Evolutionary conservation across 2,797 vertebrate species (phyloP).

Genomic region (Crocodylus rhombifer): DNA sequence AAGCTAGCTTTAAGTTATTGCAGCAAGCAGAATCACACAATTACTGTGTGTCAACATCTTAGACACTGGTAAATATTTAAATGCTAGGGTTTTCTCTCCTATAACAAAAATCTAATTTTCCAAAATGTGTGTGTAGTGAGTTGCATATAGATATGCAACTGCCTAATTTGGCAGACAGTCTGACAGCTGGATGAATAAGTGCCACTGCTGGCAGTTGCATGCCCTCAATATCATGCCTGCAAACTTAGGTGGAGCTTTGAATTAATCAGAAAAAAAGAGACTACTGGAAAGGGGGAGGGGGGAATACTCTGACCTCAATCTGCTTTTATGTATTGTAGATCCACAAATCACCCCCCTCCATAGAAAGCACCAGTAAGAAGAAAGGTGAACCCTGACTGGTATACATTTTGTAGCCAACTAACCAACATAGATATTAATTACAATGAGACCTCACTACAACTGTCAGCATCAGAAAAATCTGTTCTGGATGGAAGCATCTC

Average conservation of each 20-base stretch:
- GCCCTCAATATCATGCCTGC: neutral
- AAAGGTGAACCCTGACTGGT: too few relatives aligned
- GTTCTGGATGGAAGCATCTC: too few relatives aligned
- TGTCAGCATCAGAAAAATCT: too few relatives aligned
- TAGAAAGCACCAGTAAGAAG: too few relatives aligned
- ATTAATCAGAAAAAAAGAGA: neutral
- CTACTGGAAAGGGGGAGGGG: neutral
- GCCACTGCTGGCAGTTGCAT: neutral
- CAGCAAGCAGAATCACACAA: rapidly evolving
- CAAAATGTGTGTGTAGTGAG: neutral
- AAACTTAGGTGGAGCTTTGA: neutral
- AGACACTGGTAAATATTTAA: neutral
- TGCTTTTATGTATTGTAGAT: neutral
- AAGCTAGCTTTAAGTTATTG: neutral
- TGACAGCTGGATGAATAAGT: neutral
- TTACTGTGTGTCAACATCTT: neutral
- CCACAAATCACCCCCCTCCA: too few relatives aligned
- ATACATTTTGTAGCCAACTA: too few relatives aligned
- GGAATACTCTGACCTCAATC: neutral
- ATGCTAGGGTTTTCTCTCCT: neutral
- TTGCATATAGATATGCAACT: neutral
- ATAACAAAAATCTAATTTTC: neutral
- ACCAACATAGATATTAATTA: too few relatives aligned
- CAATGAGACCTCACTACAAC: too few relatives aligned
- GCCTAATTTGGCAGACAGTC: neutral